Base-by-base conservation (phyloP, 2,888 invertebrate genomes). In the Polyommatus iphigenia region DNA sequence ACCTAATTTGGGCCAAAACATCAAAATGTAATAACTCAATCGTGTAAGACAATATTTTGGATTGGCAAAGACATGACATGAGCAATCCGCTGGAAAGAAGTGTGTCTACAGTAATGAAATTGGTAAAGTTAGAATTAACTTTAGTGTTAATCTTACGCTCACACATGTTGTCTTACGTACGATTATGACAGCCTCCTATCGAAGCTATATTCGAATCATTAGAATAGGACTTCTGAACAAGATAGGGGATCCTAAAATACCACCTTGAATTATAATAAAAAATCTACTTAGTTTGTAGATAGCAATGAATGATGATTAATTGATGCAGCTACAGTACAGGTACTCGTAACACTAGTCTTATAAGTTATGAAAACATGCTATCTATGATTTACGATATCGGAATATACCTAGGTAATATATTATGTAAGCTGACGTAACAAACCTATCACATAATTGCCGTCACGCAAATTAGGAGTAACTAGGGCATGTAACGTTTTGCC, bases 1-100 rank as follows among this genome's bases (percentile, higher is more conserved):
- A 71, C 72, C 75, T 67, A 46, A 76, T 78, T 46, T 76, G 76
- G 78, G 76, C 76, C 72, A 78, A 78, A 78, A 77, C 54, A 71
- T 78, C 46, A 46, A 46, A 46, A 10, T 50, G 1, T 15, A 78
- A 78, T 77, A 75, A 81, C 67, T 78, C 79, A 79, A 81, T 80
- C 77, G 77, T 78, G 78, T 78, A 75, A 76, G 76, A 72, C 67
- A 72, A 78, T 78, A 77, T 62, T 67, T 78, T 10, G 41, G 2
- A 10, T 41, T 41, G 10, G 41, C 36, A 7, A 36, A 36, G 6
- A 6, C 36, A 36, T 36, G 7, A 7, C 7, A 36, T 41, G 46
- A 46, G 3, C 46, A 46, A 46, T 46, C 10, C 10, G 3, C 46
- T 0, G 46, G 46, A 3, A 46, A 41, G 41, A 46, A 46, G 46